Base-by-base conservation (phyloP, 2,797 vertebrate genomes). In the Muscicapa comitata region DNA sequence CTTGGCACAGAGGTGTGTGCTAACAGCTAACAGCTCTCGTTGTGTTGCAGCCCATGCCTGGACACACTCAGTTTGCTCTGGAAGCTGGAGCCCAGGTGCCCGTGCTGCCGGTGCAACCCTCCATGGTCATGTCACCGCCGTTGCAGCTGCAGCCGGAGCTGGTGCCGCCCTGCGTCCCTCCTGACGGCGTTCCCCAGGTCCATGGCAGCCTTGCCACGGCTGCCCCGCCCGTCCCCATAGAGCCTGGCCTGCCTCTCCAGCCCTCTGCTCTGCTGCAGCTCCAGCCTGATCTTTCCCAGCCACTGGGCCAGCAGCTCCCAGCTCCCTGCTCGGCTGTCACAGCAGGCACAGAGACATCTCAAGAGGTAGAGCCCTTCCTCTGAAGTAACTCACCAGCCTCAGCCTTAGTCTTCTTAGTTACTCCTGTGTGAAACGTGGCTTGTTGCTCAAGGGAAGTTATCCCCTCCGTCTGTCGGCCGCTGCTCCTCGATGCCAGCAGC, bases 111-210 rank as follows among this genome's bases (percentile, higher is more conserved):
- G 93, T 96, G 78, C 97, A 96, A 2, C 96, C 97, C 38, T 94
- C 97, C 4, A 77, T 97, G 54, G 73, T 98, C 85, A 90, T 98
- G 68, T 98, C 98, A 37, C 98, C 98, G 4, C 98, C 98, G 47
- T 77, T 98, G 92, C 97, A 97, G 66, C 66, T 96, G 79, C 95
- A 97, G 63, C 94, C 97, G 0, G 98, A 98, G 17, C 67, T 90
- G 67, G 68, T 98, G 85, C 96, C 94, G 1, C 92, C 96, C 47
- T 20, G 61, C 12, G 21, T 92, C 28, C 95, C 87, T 70, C 85
- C 96, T 0, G 98, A 98, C 65, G 89, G 94, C 24, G 11, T 97
- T 94, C 35, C 97, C 17, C 97, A 97, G 92, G 47, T 93, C 33
- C 96, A 96, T 3, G 80, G 96, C 89, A 95, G 95, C 58, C 93